Base-by-base conservation (phyloP, 2,113 vertebrate genomes). In the Caranx ignobilis region DNA sequence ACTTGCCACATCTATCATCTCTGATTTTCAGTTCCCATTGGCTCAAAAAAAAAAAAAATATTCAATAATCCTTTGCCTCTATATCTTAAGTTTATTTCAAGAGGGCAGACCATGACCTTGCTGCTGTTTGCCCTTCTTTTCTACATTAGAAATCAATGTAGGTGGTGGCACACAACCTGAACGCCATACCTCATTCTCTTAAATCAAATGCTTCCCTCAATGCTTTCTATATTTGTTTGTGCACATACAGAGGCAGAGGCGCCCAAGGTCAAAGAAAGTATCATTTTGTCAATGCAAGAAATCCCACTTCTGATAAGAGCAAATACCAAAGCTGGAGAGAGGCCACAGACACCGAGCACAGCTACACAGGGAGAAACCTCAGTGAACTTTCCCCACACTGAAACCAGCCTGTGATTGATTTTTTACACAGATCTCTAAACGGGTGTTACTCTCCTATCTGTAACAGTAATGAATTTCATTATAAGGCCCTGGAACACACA, bases 381-480 rank as follows among this genome's bases (percentile, higher is more conserved):
- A 16, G 80, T 83, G 86, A 89, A 83, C 83, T 79, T 85, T 90
- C 68, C 81, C 56, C 77, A 50, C 70, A 73, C 64, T 59, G 62
- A 88, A 88, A 83, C 65, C 68, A 86, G 75, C 64, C 76, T 21
- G 75, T 68, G 81, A 94, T 94, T 87, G 90, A 91, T 92, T 92
- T 90, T 91, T 80, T 79, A 86, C 84, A 88, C 81, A 75, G 87
- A 90, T 89, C 85, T 91, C 77, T 86, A 82, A 92, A 89, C 71
- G 79, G 90, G 85, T 90, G 92, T 86, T 87, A 79, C 89, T 85
- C 87, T 74, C 63, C 89, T 89, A 83, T 90, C 89, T 92, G 89
- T 88, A 84, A 79, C 84, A 81, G 87, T 93, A 89, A 91, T 91
- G 89, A 88, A 91, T 91, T 93, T 91, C 85, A 92, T 93, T 91